These are phyloP conservation scores for Apomyelois bistriatella DNA, from an alignment of 2,888 invertebrate genomes.

Conservation along the genomic window DNA sequence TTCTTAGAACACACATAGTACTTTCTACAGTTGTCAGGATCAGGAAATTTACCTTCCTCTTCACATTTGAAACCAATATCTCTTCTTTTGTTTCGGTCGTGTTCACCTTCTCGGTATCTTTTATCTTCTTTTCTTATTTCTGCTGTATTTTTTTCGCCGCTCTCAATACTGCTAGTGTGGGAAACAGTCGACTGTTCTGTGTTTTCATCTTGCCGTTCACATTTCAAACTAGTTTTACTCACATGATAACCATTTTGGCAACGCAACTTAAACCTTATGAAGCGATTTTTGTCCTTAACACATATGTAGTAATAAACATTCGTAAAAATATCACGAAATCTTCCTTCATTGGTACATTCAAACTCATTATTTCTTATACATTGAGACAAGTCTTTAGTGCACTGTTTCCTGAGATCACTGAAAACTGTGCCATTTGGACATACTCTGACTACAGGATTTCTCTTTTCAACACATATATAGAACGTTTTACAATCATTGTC, in stretches of 20 bases:
- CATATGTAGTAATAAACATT: constrained; percentile 69
- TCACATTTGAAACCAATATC: constrained; percentile 42
- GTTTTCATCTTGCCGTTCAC: constrained; percentile 31
- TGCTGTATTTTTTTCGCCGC: constrained; percentile 6
- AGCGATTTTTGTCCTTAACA: constrained; percentile 40
- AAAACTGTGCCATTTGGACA: constrained; percentile 67
- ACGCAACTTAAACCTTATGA: constrained; percentile 56
- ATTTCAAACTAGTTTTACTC: constrained; percentile 47
- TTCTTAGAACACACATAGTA: constrained; percentile 57
- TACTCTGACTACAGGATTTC: constrained; percentile 42
- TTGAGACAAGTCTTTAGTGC: constrained; percentile 68
- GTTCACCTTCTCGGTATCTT: neutral
- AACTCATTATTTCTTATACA: constrained; percentile 71
- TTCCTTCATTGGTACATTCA: constrained; percentile 60
- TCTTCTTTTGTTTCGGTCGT: neutral
- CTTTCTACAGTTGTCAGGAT: constrained; percentile 50
- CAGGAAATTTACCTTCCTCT: constrained; percentile 54
- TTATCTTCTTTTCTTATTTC: neutral
- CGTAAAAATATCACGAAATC: constrained; percentile 53
- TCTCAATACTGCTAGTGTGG: constrained; percentile 4
- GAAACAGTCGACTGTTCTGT: neutral
- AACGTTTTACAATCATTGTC: constrained; percentile 70
- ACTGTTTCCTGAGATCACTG: constrained; percentile 64
- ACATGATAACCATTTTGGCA: constrained; percentile 55
- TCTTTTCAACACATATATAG: constrained; percentile 65